These are phyloP conservation scores for human DNA, from an alignment of 2,113 vertebrate genomes.

Conservation along the genomic window GRCh38 chr7:34178001-34178500, in stretches of 20 bases:
- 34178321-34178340: neutral
- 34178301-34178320: neutral
- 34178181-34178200: too few relatives aligned
- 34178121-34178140: rapidly evolving
- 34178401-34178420: neutral
- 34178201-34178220: neutral
- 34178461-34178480: neutral
- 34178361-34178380: neutral
- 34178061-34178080: neutral
- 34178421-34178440: neutral
- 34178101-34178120: neutral
- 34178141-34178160: neutral
- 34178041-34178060: neutral
- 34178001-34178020: neutral
- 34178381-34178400: neutral
- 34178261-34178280: neutral
- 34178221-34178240: neutral
- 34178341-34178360: neutral
- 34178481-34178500: neutral
- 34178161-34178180: neutral
- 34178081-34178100: neutral
- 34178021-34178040: neutral
- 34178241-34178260: too few relatives aligned
- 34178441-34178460: neutral
- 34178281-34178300: neutral